Conservation (phyloP, 1,140 invertebrate species). For the Elysia chlorotica region DNA sequence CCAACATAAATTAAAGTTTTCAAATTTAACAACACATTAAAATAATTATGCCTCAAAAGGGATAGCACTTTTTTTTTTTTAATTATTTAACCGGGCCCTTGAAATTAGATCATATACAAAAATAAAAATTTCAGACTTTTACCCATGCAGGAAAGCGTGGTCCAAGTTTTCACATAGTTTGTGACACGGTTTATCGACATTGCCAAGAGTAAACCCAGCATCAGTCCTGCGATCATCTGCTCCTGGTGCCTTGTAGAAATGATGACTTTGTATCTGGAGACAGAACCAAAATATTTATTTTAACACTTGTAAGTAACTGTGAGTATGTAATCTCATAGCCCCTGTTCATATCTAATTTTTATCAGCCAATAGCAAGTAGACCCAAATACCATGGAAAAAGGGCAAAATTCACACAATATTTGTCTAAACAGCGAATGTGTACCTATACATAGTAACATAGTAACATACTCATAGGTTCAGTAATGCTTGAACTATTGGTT, state of each 20-base stretch:
- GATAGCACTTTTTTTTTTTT: no score
- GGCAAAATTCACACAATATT: background rate
- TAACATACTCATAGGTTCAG: slow-evolving; percentile 2
- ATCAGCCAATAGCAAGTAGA: no score
- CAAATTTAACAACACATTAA: no score
- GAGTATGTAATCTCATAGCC: no score
- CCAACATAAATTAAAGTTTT: no score
- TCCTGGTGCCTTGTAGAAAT: slow-evolving; percentile 26
- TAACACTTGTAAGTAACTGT: no score
- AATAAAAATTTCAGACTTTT: no score
- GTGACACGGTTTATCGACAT: slow-evolving; percentile 46
- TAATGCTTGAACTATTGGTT: background rate
- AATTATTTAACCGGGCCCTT: no score
- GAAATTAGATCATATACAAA: no score
- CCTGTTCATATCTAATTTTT: no score
- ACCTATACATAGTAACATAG: slow-evolving; percentile 2
- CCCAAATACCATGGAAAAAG: background rate
- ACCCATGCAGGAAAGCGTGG: slow-evolving; percentile 55
- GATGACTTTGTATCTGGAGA: slow-evolving; percentile 45
- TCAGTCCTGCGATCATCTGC: background rate
- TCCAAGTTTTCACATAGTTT: slow-evolving; percentile 54
- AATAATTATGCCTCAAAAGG: no score
- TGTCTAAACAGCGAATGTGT: no score
- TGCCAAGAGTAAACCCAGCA: slow-evolving; percentile 33
- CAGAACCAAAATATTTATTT: slow-evolving; percentile 1